A percentile compares a stretch with the other conserved stretches of the same genome.
Evolutionary conservation across 2,888 invertebrate species (phyloP).

Genomic region (Hipparchia sbordonii): DNA sequence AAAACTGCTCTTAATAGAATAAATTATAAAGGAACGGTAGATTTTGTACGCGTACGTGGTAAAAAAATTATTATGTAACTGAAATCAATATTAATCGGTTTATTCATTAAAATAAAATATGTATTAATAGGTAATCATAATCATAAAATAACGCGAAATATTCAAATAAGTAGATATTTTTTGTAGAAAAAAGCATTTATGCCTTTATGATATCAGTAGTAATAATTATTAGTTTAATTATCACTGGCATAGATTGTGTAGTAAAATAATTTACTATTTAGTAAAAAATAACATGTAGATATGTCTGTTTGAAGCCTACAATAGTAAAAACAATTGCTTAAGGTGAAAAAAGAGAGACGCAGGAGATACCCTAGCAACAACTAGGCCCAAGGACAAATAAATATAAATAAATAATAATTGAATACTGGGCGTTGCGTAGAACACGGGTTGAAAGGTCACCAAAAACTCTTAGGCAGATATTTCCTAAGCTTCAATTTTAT

Average conservation of each 20-base stretch:
- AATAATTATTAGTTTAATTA: not conserved
- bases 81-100: conserved; percentile 8
- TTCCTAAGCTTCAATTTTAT: too few relatives aligned
- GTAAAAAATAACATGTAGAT: not conserved
- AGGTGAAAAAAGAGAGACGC: too few relatives aligned
- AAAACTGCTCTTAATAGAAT: conserved; percentile 14
- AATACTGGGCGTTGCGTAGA: too few relatives aligned
- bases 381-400: too few relatives aligned
- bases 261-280: not conserved
- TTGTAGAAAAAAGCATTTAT: conserved; percentile 3
- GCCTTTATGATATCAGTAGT: not conserved
- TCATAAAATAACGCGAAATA: not conserved
- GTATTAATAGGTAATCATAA: too few relatives aligned
- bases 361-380: too few relatives aligned
- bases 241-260: not conserved
- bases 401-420: too few relatives aligned
- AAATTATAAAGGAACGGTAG: conserved; percentile 17
- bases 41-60: conserved; percentile 30
- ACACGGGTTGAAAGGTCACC: too few relatives aligned
- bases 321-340: not conserved
- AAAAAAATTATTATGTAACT: conserved; percentile 5
- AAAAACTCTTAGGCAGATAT: too few relatives aligned
- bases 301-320: not conserved
- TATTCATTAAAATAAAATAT: too few relatives aligned
- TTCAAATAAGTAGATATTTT: not conserved